Evolutionary conservation across 2,888 invertebrate genomes (phyloP).

Genomic region (Diarsia mendica): DNA sequence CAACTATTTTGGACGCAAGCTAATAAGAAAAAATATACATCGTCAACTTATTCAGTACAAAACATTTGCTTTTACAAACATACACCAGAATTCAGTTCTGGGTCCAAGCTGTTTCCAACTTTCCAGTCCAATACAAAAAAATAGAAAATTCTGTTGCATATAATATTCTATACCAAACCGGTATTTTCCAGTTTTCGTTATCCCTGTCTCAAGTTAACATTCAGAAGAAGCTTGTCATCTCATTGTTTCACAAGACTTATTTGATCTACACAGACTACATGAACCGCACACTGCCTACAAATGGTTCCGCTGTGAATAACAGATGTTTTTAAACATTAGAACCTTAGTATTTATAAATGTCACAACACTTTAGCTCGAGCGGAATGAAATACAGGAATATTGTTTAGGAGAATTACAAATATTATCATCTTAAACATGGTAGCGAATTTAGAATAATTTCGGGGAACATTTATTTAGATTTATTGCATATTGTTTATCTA

Average conservation of each 20-base stretch:
- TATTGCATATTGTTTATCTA: conserved; percentile 4
- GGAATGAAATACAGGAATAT: not conserved
- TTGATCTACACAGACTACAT: conserved; percentile 26
- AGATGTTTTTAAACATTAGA: conserved; percentile 10
- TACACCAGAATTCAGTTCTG: conserved; percentile 21
- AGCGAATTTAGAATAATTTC: conserved; percentile 18
- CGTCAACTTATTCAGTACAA: conserved; percentile 42
- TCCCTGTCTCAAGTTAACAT: conserved; percentile 26
- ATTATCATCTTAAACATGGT: not conserved
- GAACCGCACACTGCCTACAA: conserved; percentile 8
- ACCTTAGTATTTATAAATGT: conserved; percentile 2
- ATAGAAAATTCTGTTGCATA: conserved; percentile 30
- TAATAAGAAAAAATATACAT: conserved; percentile 50
- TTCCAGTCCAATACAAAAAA: conserved; percentile 22
- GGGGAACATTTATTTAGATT: conserved; percentile 23
- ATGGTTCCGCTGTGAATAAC: not conserved
- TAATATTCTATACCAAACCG: conserved; percentile 32
- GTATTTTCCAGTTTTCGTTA: conserved; percentile 29
- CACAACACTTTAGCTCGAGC: conserved; percentile 14
- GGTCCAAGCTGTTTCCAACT: conserved; percentile 5
- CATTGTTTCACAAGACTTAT: conserved; percentile 28
- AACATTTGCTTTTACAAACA: conserved; percentile 22
- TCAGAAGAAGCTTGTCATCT: conserved; percentile 24
- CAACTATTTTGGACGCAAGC: conserved; percentile 35
- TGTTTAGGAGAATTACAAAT: conserved; percentile 3